These are phyloP conservation scores for Boleophthalmus pectinirostris DNA, from an alignment of 2,113 vertebrate species.

Conservation along the genomic window DNA sequence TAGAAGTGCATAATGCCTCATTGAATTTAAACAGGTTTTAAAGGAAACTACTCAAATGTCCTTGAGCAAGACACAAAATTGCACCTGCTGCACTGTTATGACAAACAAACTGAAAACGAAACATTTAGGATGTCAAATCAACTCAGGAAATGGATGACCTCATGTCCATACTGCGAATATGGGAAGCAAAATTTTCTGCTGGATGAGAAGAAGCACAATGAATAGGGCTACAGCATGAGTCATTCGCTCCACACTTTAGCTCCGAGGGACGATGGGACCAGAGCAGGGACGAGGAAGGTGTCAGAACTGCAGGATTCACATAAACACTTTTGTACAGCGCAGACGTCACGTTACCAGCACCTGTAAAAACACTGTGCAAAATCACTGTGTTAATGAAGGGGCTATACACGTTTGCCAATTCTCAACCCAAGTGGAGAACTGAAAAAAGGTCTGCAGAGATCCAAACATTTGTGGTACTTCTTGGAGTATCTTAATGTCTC, in stretches of 20 bases:
- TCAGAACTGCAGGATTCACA: constrained; percentile 32
- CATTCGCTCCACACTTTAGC: constrained; percentile 23
- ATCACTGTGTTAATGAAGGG: constrained; percentile 9
- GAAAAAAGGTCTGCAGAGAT: not conserved
- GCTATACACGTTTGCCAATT: constrained; percentile 10
- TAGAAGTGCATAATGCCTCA: too few species aligned
- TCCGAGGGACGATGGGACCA: constrained; percentile 13
- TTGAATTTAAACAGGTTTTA: not conserved
- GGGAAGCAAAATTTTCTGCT: constrained; percentile 12
- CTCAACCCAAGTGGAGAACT: not conserved
- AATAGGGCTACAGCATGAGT: constrained; percentile 15
- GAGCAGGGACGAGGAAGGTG: constrained; percentile 26
- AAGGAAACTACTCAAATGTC: not conserved
- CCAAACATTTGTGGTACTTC: not conserved
- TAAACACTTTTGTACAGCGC: constrained; percentile 38
- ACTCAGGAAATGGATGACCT: constrained; percentile 15
- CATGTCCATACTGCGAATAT: not conserved
- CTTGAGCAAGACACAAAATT: not conserved
- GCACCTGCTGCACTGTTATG: constrained; percentile 1
- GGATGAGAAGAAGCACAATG: not conserved
- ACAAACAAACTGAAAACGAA: constrained; percentile 20
- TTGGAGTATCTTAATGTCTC: not conserved
- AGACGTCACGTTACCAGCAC: constrained; percentile 42
- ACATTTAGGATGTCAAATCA: constrained; percentile 2
- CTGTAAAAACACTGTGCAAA: constrained; percentile 46